Base-by-base conservation (phyloP, 37 sponge, comb jelly and placozoan species). In the Geodia barretti region DNA sequence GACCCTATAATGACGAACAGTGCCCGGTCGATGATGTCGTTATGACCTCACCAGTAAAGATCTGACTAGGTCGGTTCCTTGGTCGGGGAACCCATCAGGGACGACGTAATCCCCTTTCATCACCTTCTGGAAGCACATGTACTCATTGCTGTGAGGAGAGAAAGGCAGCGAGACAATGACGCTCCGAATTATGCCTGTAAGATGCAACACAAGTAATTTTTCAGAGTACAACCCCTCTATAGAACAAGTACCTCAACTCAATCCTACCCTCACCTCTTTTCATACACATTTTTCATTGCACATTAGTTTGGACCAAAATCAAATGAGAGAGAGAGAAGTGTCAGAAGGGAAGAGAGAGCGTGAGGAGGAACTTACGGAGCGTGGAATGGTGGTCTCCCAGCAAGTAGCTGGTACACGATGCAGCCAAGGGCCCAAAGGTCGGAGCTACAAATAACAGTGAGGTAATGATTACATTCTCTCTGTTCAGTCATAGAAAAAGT, bases 401-500 rank as follows among this genome's bases (percentile, higher is more conserved):
- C 85, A 25, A 92, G 62, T 37, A 97, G 72, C 80, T 97, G 98
- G 41, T 83, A 97, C 17, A 95, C 68, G 43, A 97, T 97, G 70
- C 98, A 97, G 23, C 98, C 98, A 34, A 97, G 70, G 21, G 96
- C 98, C 98, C 98, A 97, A 29, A 97, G 43, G 67, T 97, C 98
- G 17, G 98, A 97, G 68, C 96, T 95, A 60, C 20, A 74, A n/a
- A n/a, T n/a, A n/a, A n/a, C n/a, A n/a, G n/a, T n/a, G 66, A n/a
- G 31, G 76, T 47, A 60, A 35, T 1, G 23, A 67, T 32, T 28
- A 71, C 36, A 68, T 64, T n/a, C n/a, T n/a, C n/a, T n/a, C n/a
- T n/a, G n/a, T n/a, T n/a, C n/a, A n/a, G 75, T 28, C 32, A 7
- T 62, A 40, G 66, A 24, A 87, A 65, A 72, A 20, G 1, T 1